Conservation (phyloP, 2,888 invertebrate genomes). For the Galerucella pusilla region DNA sequence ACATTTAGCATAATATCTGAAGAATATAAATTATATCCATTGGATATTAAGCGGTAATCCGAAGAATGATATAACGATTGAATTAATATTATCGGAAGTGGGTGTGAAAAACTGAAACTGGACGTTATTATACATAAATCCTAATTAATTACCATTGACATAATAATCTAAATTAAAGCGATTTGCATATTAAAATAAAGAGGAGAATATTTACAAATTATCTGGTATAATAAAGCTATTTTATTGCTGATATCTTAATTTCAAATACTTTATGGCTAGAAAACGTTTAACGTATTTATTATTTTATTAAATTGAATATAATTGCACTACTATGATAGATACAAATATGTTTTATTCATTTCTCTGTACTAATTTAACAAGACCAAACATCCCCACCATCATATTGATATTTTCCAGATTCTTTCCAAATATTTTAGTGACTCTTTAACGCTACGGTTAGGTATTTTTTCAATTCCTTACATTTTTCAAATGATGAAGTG, state of each 20-base stretch:
- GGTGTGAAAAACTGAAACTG: slow-evolving; percentile 12
- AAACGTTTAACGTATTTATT: no score
- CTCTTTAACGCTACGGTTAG: no score
- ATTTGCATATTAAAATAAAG: slow-evolving; percentile 21
- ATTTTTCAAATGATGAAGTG: no score
- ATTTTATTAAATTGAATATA: no score
- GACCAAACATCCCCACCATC: no score
- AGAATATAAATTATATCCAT: slow-evolving; percentile 14
- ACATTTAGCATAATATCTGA: slow-evolving; percentile 9
- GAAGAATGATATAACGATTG: slow-evolving; percentile 11
- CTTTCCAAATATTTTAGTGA: no score
- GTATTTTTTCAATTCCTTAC: no score
- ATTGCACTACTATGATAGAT: no score
- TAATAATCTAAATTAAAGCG: slow-evolving; percentile 22
- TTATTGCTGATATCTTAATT: background rate
- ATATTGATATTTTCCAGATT: no score
- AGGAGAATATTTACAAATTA: slow-evolving; percentile 12
- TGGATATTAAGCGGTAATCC: background rate
- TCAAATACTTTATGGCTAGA: no score
- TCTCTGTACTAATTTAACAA: no score
- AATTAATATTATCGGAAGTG: slow-evolving; percentile 24
- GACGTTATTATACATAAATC: slow-evolving; percentile 11
- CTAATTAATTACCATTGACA: slow-evolving; percentile 20
- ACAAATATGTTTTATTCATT: no score
- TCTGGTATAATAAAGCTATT: background rate